Conservation (phyloP, 2,797 vertebrate genomes). For the Liasis olivaceus region DNA sequence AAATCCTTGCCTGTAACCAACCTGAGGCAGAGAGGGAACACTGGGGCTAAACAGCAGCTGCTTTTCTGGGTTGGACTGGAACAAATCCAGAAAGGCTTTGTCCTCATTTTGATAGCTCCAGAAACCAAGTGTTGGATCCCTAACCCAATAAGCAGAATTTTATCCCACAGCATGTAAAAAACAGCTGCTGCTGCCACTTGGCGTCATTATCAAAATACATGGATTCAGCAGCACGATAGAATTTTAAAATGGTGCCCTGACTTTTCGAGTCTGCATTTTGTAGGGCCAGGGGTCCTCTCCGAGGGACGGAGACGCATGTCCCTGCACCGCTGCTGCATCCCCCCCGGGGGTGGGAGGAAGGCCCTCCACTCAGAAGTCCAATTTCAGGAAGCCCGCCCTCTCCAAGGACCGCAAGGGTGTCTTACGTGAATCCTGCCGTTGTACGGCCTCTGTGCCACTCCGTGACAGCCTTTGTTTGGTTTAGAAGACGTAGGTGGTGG, state of each 20-base stretch:
- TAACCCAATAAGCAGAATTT: background rate
- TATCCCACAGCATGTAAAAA: background rate
- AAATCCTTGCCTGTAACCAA: background rate
- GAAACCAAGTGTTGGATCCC: background rate
- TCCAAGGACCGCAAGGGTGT: background rate
- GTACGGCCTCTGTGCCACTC: background rate
- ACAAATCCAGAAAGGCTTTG: background rate
- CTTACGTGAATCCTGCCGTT: background rate
- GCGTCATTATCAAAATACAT: background rate
- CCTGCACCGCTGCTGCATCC: background rate
- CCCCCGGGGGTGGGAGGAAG: no score
- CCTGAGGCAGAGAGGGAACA: background rate
- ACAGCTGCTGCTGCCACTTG: background rate
- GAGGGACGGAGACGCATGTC: background rate
- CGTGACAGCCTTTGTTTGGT: background rate
- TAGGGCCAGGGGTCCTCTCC: background rate
- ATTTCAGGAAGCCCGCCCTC: background rate
- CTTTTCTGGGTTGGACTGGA: background rate
- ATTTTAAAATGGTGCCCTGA: background rate
- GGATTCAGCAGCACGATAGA: background rate
- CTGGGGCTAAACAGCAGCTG: background rate
- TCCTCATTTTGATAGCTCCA: background rate
- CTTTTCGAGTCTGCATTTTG: background rate
- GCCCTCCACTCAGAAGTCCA: background rate
- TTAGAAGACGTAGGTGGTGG: background rate